Conservation (phyloP, 2,113 vertebrate genomes). For the cat (Felis catus) region F.catus_Fca126_mat1.0 CM031419.1:12422001-12422500, state of each 20-base stretch:
- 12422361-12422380: too few species aligned
- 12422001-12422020: slow-evolving; percentile 80
- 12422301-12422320: too few species aligned
- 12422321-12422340: too few species aligned
- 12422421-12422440: background rate
- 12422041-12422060: background rate
- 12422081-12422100: background rate
- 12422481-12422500: accelerated
- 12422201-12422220: too few species aligned
- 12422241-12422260: too few species aligned
- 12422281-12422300: too few species aligned
- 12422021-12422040: background rate
- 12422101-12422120: background rate
- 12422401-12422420: background rate
- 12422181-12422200: background rate
- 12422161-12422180: background rate
- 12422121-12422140: accelerated
- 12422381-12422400: background rate
- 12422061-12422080: background rate
- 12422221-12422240: too few species aligned
- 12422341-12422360: too few species aligned
- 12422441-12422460: accelerated
- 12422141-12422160: accelerated
- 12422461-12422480: accelerated
- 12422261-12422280: too few species aligned